These are phyloP conservation scores for Emydocephalus ijimae DNA, from an alignment of 2,113 vertebrate genomes.

Conservation along the genomic window DNA sequence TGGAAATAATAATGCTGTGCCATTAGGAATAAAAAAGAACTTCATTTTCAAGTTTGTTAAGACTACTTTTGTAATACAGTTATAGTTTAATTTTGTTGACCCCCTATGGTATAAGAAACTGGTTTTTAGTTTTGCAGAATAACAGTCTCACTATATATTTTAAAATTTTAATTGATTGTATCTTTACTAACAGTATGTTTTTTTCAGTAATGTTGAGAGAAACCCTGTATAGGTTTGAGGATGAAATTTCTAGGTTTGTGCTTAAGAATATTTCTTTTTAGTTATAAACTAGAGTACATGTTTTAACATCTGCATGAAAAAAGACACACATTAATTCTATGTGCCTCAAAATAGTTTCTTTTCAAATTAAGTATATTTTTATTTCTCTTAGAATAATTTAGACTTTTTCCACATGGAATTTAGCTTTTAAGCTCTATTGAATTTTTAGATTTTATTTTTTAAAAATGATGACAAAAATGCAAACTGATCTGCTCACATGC, in stretches of 20 bases:
- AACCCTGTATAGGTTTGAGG: constrained; percentile 33
- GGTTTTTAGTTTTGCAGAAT: constrained; percentile 48
- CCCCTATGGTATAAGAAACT: background rate
- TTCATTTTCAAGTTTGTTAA: constrained; percentile 47
- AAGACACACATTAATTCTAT: background rate
- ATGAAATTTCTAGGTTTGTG: constrained; percentile 2
- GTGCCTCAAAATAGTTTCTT: constrained; percentile 1
- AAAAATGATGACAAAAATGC: constrained; percentile 4
- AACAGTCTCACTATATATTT: constrained; percentile 25
- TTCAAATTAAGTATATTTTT: constrained; percentile 16
- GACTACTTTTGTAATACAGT: constrained; percentile 52
- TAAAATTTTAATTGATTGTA: constrained; percentile 29
- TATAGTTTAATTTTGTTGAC: constrained; percentile 5
- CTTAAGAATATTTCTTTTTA: constrained; percentile 49
- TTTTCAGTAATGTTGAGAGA: constrained; percentile 43
- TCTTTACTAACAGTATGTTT: constrained; percentile 36
- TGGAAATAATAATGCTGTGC: constrained; percentile 72
- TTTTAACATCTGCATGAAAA: constrained; percentile 31
- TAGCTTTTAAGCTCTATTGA: constrained; percentile 53
- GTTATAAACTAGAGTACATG: constrained; percentile 21
- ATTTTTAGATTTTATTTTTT: constrained; percentile 17
- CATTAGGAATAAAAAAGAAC: constrained; percentile 70
- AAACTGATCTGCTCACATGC: background rate
- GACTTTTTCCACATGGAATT: constrained; percentile 6
- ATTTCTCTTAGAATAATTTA: constrained; percentile 1